A percentile compares a stretch with the other conserved stretches of the same genome.
Conservation (phyloP, 1,140 invertebrate genomes). For the Spodoptera litura region DNA sequence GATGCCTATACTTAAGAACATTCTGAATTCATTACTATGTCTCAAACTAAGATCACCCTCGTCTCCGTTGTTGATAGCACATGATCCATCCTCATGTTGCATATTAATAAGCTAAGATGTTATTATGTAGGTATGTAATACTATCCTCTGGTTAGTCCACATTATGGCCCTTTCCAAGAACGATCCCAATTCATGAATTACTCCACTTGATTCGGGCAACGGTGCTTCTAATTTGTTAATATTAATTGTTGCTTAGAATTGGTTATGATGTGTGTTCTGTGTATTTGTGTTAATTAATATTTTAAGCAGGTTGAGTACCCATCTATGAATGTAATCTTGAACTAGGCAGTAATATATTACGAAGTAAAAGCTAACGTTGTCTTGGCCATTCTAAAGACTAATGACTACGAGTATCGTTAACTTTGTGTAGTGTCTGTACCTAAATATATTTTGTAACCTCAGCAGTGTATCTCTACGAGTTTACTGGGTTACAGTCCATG, state of each 20-base stretch:
- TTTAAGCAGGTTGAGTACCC: not conserved
- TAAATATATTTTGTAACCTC: not conserved
- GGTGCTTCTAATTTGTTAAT: not conserved
- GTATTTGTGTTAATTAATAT: not conserved
- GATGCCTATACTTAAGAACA: slow-evolving; percentile 54
- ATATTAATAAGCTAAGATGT: slow-evolving; percentile 76
- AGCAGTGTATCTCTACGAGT: not conserved
- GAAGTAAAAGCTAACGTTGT: not conserved
- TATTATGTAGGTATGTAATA: slow-evolving; percentile 61
- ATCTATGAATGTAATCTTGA: too few relatives aligned
- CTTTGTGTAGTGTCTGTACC: not conserved
- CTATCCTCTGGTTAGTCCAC: slow-evolving; percentile 7
- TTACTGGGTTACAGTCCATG: not conserved
- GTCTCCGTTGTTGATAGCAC: slow-evolving; percentile 66
- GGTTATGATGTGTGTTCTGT: not conserved
- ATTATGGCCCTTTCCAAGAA: not conserved
- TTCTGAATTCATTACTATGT: slow-evolving; percentile 78
- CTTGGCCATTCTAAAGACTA: not conserved
- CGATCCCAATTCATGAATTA: slow-evolving; percentile 26
- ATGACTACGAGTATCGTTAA: too few relatives aligned
- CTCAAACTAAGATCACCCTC: slow-evolving; percentile 72
- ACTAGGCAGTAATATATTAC: too few relatives aligned
- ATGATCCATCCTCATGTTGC: slow-evolving; percentile 63
- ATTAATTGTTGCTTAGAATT: slow-evolving; percentile 30
- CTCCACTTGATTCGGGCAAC: slow-evolving; percentile 24